Percentiles rank a stretch among this genome's conserved stretches.
phyloP scores from a whole-genome alignment of 2,797 vertebrate species.

The Coregonus ussuriensis region DNA sequence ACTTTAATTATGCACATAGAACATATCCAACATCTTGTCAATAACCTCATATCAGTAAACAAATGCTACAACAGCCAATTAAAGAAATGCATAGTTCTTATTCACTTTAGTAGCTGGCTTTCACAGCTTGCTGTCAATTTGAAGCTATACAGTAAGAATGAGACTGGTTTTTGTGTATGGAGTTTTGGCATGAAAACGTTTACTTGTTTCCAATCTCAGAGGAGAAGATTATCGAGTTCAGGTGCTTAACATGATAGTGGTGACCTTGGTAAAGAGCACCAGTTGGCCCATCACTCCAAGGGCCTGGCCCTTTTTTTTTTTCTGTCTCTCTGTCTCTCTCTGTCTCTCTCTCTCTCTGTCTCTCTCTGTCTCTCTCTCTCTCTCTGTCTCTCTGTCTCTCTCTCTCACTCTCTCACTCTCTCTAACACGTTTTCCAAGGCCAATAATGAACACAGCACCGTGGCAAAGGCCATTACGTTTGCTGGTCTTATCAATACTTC shows the following conservation, averaged over 20 bases:
- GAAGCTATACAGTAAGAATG: neutral
- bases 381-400: conserved; percentile 39
- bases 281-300: conserved; percentile 64
- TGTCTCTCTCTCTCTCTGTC: neutral
- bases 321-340: neutral
- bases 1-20: neutral
- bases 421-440: conserved; percentile 25
- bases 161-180: too few relatives aligned
- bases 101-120: neutral
- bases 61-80: neutral
- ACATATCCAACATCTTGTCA: neutral
- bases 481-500: conserved; percentile 70
- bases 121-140: neutral
- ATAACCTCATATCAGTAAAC: neutral
- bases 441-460: conserved; percentile 60
- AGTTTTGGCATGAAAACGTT: too few relatives aligned
- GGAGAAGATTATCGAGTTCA: conserved; percentile 52
- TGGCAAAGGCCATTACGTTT: conserved; percentile 64
- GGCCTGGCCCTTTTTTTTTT: conserved; percentile 19
- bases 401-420: conserved; percentile 32
- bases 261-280: conserved; percentile 69
- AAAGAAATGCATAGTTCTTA: neutral
- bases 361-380: conserved; percentile 11
- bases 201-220: too few relatives aligned
- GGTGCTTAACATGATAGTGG: conserved; percentile 55